Base-by-base conservation (phyloP, 2,888 invertebrate species). In the Archaeoteleia sp. region DNA sequence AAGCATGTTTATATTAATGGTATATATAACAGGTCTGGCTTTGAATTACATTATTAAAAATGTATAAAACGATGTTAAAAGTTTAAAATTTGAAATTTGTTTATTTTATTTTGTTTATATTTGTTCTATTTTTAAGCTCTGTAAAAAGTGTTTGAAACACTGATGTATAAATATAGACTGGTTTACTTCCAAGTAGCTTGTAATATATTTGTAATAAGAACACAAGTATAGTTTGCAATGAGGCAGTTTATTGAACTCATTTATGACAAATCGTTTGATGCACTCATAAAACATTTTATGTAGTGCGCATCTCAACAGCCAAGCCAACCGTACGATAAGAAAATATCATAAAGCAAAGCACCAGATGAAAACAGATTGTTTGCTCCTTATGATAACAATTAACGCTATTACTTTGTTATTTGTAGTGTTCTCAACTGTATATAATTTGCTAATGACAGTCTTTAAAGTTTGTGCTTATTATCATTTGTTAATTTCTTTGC, bases 231-330 rank as follows among this genome's bases (percentile, higher is more conserved):
- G 43, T 46, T 46, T 17, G 53, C 53, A 37, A 45, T 51, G 49
- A 57, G 51, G 40, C 46, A 53, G 69, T 65, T 57, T 53, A 57
- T 69, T 61, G 55, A 69, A 65, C 65, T 61, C 65, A 46, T 46
- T 62, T 58, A 62, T 60, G 61, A 61, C 61, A 65, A 53, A 69
- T 61, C 51, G 57, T 61, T 61, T 27, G 37, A 32, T 55, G 35
- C 23, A 27, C 23, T 20, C 46, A 29, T 69, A 61, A 69, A 65
- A 54, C 49, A 58, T 42, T 51, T 54, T 48, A 63, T 45, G 39
- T 37, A 32, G 42, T 17, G 45, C 10, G 13, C 53, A 27, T 43
- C 25, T 30, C 20, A 20, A 35, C 49, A 37, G 49, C 25, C 29
- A 27, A 43, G 39, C 49, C 27, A 30, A 20, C 13, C 12, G 27